Conservation (phyloP, 2,888 invertebrate genomes). For the Brachylomia viminalis region DNA sequence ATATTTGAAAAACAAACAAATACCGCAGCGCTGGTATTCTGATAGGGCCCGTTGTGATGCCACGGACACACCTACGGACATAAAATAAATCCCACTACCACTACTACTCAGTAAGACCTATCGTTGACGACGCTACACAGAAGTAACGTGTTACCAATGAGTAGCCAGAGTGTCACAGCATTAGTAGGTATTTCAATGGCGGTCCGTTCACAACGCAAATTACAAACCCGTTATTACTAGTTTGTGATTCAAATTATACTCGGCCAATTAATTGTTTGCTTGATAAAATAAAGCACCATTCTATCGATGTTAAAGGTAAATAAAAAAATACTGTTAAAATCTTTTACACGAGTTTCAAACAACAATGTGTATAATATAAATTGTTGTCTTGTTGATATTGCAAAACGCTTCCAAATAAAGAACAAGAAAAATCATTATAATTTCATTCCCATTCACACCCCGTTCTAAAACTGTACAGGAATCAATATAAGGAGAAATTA, state of each 20-base stretch:
- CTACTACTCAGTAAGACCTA: too few relatives aligned
- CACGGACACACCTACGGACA: too few relatives aligned
- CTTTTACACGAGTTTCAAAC: neutral
- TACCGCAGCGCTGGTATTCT: too few relatives aligned
- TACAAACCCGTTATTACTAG: too few relatives aligned
- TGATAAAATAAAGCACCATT: neutral
- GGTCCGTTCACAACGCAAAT: too few relatives aligned
- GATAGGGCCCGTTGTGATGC: too few relatives aligned
- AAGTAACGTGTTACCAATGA: too few relatives aligned
- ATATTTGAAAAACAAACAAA: too few relatives aligned
- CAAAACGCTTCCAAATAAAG: neutral
- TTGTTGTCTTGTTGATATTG: neutral
- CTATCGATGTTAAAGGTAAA: neutral
- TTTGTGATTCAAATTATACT: too few relatives aligned
- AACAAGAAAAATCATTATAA: neutral
- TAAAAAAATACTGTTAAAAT: neutral
- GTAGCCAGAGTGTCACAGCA: neutral
- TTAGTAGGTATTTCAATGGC: too few relatives aligned
- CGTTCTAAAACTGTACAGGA: neutral
- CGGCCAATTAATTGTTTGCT: neutral
- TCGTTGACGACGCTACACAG: neutral
- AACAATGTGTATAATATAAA: neutral
- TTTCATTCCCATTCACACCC: neutral
- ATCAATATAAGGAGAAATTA: neutral
- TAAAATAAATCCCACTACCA: too few relatives aligned